Evolutionary conservation across 2,888 invertebrate genomes (phyloP).

Genomic region (Colletes collaris): DNA sequence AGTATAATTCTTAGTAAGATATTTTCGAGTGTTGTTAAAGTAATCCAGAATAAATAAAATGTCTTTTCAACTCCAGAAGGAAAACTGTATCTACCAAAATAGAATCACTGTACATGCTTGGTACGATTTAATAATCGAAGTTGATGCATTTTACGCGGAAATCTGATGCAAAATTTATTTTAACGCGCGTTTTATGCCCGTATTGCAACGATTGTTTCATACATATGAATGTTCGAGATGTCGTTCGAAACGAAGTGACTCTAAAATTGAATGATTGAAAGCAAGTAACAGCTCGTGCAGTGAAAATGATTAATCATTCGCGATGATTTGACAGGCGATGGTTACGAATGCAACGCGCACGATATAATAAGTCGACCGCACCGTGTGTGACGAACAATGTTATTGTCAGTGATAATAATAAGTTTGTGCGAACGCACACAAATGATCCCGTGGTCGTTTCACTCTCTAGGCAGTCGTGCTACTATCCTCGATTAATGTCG

Average conservation of each 20-base stretch:
- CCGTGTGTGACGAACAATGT: neutral
- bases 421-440: constrained; percentile 15
- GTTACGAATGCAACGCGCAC: neutral
- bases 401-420: constrained; percentile 19
- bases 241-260: neutral
- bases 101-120: too few relatives aligned
- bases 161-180: too few relatives aligned
- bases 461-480: constrained; percentile 66
- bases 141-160: too few relatives aligned
- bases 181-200: too few relatives aligned
- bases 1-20: too few relatives aligned
- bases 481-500: constrained; percentile 65
- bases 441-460: constrained; percentile 41
- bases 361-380: neutral
- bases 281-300: neutral
- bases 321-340: neutral
- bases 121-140: too few relatives aligned
- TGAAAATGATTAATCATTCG: constrained; percentile 18
- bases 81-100: too few relatives aligned
- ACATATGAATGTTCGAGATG: too few relatives aligned
- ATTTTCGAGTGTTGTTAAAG: too few relatives aligned
- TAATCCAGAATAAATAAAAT: too few relatives aligned
- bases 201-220: too few relatives aligned
- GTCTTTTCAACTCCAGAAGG: too few relatives aligned
- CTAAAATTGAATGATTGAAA: neutral